Conservation (phyloP, 2,888 invertebrate genomes). For the Rambutsinella grinnellia region DNA sequence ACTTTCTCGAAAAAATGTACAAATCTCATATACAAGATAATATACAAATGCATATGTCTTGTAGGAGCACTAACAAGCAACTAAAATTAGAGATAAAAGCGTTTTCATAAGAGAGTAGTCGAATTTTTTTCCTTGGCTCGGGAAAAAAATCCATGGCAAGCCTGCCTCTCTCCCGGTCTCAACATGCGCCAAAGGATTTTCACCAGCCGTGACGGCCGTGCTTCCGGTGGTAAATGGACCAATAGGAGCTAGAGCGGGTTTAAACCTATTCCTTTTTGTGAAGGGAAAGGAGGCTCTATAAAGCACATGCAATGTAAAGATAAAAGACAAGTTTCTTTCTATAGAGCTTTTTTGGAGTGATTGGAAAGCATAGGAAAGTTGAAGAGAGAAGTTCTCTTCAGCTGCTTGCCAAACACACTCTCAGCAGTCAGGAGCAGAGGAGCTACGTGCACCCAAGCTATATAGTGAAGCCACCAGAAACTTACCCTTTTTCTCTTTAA, state of each 20-base stretch:
- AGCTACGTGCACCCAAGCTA: too few species aligned
- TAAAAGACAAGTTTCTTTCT: too few species aligned
- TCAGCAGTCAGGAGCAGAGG: too few species aligned
- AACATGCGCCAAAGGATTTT: conserved; percentile 65
- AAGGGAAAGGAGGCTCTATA: too few species aligned
- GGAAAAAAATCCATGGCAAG: conserved; percentile 31
- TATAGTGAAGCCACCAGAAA: too few species aligned
- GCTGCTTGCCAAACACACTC: too few species aligned
- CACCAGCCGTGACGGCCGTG: conserved; percentile 63
- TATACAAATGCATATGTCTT: background rate
- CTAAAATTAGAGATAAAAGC: conserved; percentile 34
- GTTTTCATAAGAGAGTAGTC: background rate
- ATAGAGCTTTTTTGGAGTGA: background rate
- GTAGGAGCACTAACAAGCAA: conserved; percentile 33
- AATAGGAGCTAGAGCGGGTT: conserved; percentile 64
- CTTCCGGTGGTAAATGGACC: conserved; percentile 64
- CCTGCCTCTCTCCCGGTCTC: conserved; percentile 56
- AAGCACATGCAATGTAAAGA: too few species aligned
- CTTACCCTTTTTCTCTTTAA: conserved; percentile 41
- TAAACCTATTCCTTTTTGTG: conserved; percentile 50
- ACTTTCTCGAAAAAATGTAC: background rate
- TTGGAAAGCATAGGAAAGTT: background rate
- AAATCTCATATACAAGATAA: conserved; percentile 2
- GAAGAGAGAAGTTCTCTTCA: too few species aligned
- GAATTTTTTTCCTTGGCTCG: background rate